phyloP scores from a whole-genome alignment of 2,888 invertebrate species.

The Rhogogaster chlorosoma region DNA sequence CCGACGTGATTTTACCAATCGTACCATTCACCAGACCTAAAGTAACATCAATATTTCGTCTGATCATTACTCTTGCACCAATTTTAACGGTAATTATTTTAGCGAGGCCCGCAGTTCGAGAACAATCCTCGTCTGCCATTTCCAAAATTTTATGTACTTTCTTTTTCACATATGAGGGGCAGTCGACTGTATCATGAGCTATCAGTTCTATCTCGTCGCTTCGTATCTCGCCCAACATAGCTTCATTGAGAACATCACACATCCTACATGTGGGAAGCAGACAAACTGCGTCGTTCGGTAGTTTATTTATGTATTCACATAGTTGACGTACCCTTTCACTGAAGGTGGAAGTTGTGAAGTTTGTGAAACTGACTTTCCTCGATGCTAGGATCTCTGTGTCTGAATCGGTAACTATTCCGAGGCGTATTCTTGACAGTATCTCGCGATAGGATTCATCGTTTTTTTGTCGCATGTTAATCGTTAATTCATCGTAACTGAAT shows the following conservation, averaged over 20 bases:
- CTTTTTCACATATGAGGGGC: conserved; percentile 52
- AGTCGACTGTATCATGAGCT: conserved; percentile 60
- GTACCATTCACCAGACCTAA: conserved; percentile 62
- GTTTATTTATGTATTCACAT: conserved; percentile 57
- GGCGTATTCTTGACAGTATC: conserved; percentile 57
- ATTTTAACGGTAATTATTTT: conserved; percentile 59
- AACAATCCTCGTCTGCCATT: conserved; percentile 1
- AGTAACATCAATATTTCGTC: conserved; percentile 62
- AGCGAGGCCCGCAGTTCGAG: conserved; percentile 63
- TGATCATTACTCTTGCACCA: conserved; percentile 62
- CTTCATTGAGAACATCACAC: conserved; percentile 58
- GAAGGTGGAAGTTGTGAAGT: conserved; percentile 36
- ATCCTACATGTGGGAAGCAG: conserved; percentile 59
- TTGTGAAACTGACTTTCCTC: conserved; percentile 52
- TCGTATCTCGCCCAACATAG: conserved; percentile 56
- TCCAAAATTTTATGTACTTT: conserved; percentile 48
- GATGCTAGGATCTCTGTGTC: conserved; percentile 40
- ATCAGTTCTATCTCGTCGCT: conserved; percentile 57
- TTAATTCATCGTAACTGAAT: conserved; percentile 67
- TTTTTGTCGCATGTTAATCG: conserved; percentile 66
- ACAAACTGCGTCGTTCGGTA: conserved; percentile 62
- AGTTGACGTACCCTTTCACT: conserved; percentile 59
- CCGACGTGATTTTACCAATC: conserved; percentile 55
- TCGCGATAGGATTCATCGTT: conserved; percentile 60
- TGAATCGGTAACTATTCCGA: conserved; percentile 35